Base-by-base conservation (phyloP, 2,888 invertebrate species). In the Campoletis raptor region DNA sequence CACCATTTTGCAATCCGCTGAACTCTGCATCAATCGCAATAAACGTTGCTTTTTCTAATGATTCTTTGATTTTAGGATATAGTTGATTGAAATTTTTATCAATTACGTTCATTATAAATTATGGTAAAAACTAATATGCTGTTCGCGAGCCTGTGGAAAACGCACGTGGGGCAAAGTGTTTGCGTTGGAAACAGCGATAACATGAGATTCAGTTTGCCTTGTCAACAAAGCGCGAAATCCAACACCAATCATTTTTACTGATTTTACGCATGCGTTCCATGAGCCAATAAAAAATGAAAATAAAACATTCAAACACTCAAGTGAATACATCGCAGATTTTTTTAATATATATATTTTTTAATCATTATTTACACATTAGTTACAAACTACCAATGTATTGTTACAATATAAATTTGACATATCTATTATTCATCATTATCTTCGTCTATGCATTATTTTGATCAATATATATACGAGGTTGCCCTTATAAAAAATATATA, bases 21-120 rank as follows among this genome's bases (percentile, higher is more conserved):
- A 97, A 97, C 95, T 97, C 97, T 18, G 96, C 96, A 93, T 97
- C 97, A 88, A 97, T 95, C 21, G 96, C 95, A 89, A 97, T 93
- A 92, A 97, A 96, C 89, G 95, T 95, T 10, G 96, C 95, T 72
- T 95, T 94, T 91, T 95, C 95, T 40, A 97, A 93, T 85, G 95
- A 94, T 86, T 94, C 93, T 89, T 95, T 94, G 88, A 97, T 95
- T 89, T 95, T 94, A 12, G 96, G 95, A 87, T 96, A 94, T 79
- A 96, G 92, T 57, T 95, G 94, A 2, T 94, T 91, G 92, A 97
- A 97, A 94, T 97, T 97, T 42, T 94, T 92, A 77, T 94, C 94
- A 0, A 96, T 96, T 88, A 97, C 96, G 85, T 94, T 94, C 97
- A 97, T 97, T 24, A 42, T 81, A n/a, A 61, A 61, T 61, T 30